Base-by-base conservation (phyloP, 2,888 invertebrate genomes). In the Athalia cordata region DNA sequence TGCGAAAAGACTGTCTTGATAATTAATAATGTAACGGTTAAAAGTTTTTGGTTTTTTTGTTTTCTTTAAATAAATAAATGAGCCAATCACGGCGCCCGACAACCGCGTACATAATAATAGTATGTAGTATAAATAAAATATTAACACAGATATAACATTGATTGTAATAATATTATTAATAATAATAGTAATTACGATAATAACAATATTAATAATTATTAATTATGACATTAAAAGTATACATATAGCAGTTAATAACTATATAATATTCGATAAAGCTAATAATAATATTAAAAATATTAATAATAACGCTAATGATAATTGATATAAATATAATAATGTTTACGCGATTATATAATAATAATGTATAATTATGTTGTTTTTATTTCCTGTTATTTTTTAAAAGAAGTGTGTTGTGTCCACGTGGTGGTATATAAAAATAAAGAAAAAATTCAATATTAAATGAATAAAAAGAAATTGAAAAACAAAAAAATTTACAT, bases 1-100 rank as follows among this genome's bases (percentile, higher is more conserved):
- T 29, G 29, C 29, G 29, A 29, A 29, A 29, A 29, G 29, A 29
- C 29, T 29, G 29, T 29, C 29, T 29, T 29, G 29, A 29, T 29
- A 52, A 52, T 52, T 11, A 64, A 29, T 80, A 79, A 80, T 82
- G 79, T 79, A 81, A 80, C 55, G 70, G 43, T 66, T 62, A 81
- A 78, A 80, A 29, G 29, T 29, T 29, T 29, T 29, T 29, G 0
- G 1, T 29, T 29, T 29, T 29, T 29, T 29, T 29, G 0, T 29
- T 55, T 55, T 11, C 8, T 55, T 55, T 43, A 29, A 29, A 64
- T 29, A 78, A 80, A 82, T 72, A 82, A 79, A 81, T 81, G 79
- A 79, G 80, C 77, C 78, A 80, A 81, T 78, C 78, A 80, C 78
- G 50, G 13, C 15, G 67, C 50, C 50, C 15, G 50, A 70, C n/a